phyloP scores from a whole-genome alignment of 1,140 invertebrate species.

The Psilanteris sp. region DNA sequence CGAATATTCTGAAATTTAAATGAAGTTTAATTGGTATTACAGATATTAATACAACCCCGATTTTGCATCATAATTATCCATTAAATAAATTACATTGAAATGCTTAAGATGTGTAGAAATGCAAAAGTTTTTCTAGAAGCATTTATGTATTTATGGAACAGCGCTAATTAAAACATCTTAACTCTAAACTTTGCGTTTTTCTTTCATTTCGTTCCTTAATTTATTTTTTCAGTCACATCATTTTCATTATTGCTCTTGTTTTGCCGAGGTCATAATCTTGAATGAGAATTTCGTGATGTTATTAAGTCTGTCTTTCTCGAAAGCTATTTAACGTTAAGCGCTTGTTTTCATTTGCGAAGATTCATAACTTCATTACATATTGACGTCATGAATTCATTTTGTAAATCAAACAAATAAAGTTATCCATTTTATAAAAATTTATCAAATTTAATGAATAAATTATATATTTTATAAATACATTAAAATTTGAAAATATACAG shows the following conservation, averaged over 20 bases:
- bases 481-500: no score
- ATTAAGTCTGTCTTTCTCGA: slow-evolving; percentile 5
- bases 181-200: slow-evolving; percentile 2
- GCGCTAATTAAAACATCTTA: slow-evolving; percentile 7
- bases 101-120: no score
- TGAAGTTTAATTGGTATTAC: no score
- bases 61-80: no score
- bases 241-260: slow-evolving; percentile 21
- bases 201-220: slow-evolving; percentile 4
- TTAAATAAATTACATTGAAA: no score
- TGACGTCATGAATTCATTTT: not conserved
- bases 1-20: not conserved
- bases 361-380: slow-evolving; percentile 1
- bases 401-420: not conserved
- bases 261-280: slow-evolving; percentile 6
- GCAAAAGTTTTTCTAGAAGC: no score
- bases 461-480: no score
- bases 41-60: no score
- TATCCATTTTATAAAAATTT: no score
- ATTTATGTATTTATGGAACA: not conserved
- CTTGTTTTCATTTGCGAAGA: not conserved
- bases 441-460: no score
- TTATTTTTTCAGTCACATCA: slow-evolving; percentile 13
- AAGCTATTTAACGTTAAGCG: slow-evolving; percentile 9
- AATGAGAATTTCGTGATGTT: slow-evolving; percentile 8